Percentiles rank a stretch among this genome's conserved stretches.
These are phyloP conservation scores for Acanthoscelides obtectus DNA, from an alignment of 2,888 invertebrate species.

Conservation along the genomic window DNA sequence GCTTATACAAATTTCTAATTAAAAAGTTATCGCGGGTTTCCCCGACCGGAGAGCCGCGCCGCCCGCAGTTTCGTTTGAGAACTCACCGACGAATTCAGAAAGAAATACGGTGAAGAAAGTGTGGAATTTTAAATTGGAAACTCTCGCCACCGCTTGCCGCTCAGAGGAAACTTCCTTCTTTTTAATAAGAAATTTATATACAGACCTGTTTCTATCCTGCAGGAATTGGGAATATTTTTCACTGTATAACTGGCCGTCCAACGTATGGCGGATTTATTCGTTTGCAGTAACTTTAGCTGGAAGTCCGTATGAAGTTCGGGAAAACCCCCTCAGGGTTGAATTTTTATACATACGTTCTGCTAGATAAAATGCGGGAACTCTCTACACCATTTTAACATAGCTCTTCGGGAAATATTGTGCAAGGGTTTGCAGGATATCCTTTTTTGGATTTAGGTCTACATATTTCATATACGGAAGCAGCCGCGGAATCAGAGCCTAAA, in stretches of 20 bases:
- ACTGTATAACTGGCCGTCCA: conserved; percentile 22
- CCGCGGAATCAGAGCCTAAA: no score
- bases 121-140: conserved; percentile 19
- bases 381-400: not conserved
- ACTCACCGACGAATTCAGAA: not conserved
- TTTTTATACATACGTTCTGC: not conserved
- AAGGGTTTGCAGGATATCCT: no score
- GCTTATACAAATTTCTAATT: not conserved
- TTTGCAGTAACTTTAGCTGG: not conserved
- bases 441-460: no score
- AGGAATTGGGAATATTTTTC: conserved; percentile 24
- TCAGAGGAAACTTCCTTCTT: conserved; percentile 17
- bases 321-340: not conserved
- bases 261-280: conserved; percentile 25
- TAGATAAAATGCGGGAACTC: not conserved
- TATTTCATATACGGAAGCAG: no score
- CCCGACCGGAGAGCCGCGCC: no score
- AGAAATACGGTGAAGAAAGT: conserved; percentile 6
- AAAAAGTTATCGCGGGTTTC: not conserved
- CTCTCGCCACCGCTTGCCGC: not conserved
- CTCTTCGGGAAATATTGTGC: not conserved
- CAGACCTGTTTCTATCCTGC: conserved; percentile 20
- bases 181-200: conserved; percentile 27
- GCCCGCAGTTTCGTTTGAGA: not conserved
- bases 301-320: not conserved